Percentiles rank a stretch among this genome's conserved stretches.
Evolutionary conservation across 2,888 invertebrate genomes (phyloP).

Genomic region (Drosophila infuscata): DNA sequence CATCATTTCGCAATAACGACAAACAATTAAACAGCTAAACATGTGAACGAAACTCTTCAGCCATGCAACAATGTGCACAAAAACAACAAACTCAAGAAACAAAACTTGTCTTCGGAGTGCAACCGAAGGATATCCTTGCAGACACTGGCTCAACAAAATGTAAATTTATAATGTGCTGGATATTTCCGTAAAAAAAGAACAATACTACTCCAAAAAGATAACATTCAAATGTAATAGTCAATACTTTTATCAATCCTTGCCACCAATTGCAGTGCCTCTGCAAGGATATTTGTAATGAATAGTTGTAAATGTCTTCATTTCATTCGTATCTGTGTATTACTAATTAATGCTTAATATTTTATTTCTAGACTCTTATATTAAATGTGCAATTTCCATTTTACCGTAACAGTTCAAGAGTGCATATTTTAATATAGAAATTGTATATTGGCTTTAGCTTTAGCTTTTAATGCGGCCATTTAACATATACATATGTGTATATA

Average conservation of each 20-base stretch:
- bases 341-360: constrained; percentile 22
- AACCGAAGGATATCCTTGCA: constrained; percentile 24
- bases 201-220: neutral
- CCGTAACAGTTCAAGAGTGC: constrained; percentile 9
- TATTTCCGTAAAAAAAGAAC: neutral
- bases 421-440: constrained; percentile 9
- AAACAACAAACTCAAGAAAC: constrained; percentile 27
- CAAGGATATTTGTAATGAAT: constrained; percentile 13
- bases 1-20: constrained; percentile 35
- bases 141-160: neutral
- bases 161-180: neutral
- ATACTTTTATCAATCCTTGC: neutral
- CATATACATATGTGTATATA: constrained; percentile 14
- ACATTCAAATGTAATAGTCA: neutral
- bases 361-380: constrained; percentile 22
- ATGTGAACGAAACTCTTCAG: constrained; percentile 38
- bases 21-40: constrained; percentile 15
- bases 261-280: neutral
- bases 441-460: constrained; percentile 57
- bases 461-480: constrained; percentile 68
- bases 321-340: constrained; percentile 34
- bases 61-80: constrained; percentile 52
- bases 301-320: constrained; percentile 40
- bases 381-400: constrained; percentile 60
- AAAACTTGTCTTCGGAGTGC: neutral